phyloP scores from a whole-genome alignment of 2,113 vertebrate genomes.

The Phodopus roborovskii region DNA sequence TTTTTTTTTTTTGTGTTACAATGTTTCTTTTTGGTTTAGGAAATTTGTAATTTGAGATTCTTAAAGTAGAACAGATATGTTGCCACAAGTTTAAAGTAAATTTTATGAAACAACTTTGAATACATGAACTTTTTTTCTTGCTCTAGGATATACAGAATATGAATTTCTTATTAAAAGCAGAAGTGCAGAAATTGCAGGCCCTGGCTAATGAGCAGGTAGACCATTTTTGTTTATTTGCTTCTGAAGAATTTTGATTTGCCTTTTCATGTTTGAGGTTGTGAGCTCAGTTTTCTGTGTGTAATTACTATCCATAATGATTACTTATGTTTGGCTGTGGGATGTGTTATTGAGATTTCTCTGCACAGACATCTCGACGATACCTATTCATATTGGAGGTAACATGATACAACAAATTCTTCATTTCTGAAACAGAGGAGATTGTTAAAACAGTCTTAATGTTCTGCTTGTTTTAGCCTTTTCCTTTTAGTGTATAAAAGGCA shows the following conservation, averaged over 20 bases:
- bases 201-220: constrained; percentile 94
- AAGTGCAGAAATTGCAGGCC: constrained; percentile 93
- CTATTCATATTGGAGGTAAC: constrained; percentile 43
- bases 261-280: not conserved
- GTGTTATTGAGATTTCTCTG: not conserved
- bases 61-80: constrained; percentile 11
- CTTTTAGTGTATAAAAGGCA: not conserved
- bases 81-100: not conserved
- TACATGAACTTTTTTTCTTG: not conserved
- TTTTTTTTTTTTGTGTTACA: too few relatives aligned
- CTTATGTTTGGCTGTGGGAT: not conserved
- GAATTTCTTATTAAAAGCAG: constrained; percentile 92
- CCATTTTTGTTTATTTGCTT: constrained; percentile 45
- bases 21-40: constrained; percentile 15
- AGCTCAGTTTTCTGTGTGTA: not conserved
- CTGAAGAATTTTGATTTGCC: constrained; percentile 30
- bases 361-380: not conserved
- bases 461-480: not conserved
- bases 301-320: constrained; percentile 50
- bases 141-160: constrained; percentile 94
- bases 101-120: constrained; percentile 50
- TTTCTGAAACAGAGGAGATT: not conserved
- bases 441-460: constrained; percentile 5
- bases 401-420: not conserved
- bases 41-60: constrained; percentile 56